Conservation (phyloP, 1,140 invertebrate species). For the Pentalonia nigronervosa region DNA sequence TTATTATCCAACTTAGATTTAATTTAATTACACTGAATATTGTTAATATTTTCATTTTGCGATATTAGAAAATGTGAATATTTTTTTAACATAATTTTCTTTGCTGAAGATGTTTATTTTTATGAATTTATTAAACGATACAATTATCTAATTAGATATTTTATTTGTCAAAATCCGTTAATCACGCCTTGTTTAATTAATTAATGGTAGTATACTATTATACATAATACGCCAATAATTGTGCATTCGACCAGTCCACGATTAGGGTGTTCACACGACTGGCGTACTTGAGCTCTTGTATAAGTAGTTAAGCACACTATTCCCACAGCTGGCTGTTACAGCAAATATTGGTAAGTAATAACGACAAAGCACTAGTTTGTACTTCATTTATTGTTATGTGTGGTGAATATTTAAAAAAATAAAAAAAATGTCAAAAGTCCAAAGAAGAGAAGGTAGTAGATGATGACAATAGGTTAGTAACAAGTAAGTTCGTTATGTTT, state of each 20-base stretch:
- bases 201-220: neutral
- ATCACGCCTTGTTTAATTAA: neutral
- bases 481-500: too few species aligned
- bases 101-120: neutral
- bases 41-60: neutral
- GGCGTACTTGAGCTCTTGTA: neutral
- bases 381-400: too few species aligned
- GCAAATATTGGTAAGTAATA: neutral
- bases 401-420: too few species aligned
- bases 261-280: neutral
- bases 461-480: too few species aligned
- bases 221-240: too few species aligned
- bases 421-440: too few species aligned
- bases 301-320: neutral
- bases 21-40: neutral
- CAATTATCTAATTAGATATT: neutral
- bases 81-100: neutral
- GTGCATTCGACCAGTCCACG: too few species aligned
- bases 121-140: neutral
- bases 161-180: neutral
- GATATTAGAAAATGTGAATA: neutral
- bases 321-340: neutral
- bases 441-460: too few species aligned
- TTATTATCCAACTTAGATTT: neutral
- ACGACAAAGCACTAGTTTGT: too few species aligned